These are phyloP conservation scores for Sinotaia quadrata DNA, from an alignment of 2,888 invertebrate genomes.

Conservation along the genomic window DNA sequence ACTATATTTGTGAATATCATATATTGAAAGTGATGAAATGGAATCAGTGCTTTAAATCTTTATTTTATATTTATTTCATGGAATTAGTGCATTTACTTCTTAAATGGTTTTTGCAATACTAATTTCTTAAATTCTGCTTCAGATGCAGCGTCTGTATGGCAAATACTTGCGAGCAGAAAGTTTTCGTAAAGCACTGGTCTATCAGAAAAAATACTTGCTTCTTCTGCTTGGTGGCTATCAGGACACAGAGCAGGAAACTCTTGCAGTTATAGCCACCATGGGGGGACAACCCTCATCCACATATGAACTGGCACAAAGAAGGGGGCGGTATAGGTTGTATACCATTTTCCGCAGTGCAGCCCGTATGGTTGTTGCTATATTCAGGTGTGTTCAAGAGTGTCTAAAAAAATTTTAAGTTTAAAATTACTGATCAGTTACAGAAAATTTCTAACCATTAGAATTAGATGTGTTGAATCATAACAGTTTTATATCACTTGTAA, in stretches of 20 bases:
- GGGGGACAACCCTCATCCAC: constrained; percentile 58
- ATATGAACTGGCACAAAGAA: constrained; percentile 33
- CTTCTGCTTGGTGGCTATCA: constrained; percentile 79
- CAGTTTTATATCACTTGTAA: no score
- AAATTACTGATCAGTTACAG: no score
- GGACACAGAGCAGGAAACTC: constrained; percentile 73
- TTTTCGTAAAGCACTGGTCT: constrained; percentile 87
- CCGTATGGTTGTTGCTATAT: constrained; percentile 59
- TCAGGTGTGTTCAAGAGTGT: constrained; percentile 43
- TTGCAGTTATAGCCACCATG: constrained; percentile 72
- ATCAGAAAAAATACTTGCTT: constrained; percentile 91
- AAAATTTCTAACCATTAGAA: no score
- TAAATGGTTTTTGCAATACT: no score
- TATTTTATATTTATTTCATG: not conserved
- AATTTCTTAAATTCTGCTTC: no score
- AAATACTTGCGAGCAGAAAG: constrained; percentile 87
- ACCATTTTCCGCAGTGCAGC: constrained; percentile 61
- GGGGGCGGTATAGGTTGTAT: constrained; percentile 42
- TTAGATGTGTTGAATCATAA: no score
- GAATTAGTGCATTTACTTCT: not conserved
- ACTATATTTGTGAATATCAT: no score
- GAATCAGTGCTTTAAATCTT: not conserved
- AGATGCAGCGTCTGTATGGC: constrained; percentile 69
- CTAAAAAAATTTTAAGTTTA: not conserved
- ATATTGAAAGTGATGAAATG: no score